A percentile compares a stretch with the other conserved stretches of the same genome.
These are phyloP conservation scores for Thaumatotibia leucotreta DNA, from an alignment of 1,140 invertebrate species.

Conservation along the genomic window DNA sequence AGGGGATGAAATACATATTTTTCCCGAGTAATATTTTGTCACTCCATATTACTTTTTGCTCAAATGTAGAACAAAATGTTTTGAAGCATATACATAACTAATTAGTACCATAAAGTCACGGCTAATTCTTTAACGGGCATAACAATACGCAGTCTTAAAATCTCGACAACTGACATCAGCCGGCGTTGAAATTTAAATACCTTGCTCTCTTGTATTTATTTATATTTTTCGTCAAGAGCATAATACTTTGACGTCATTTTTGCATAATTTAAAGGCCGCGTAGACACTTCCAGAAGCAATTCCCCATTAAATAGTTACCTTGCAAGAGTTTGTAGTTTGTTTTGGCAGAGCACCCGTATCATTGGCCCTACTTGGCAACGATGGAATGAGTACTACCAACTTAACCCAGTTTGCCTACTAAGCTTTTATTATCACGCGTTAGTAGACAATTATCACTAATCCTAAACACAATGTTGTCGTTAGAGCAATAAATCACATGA, in stretches of 20 bases:
- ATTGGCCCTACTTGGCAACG: constrained; percentile 7
- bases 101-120: background rate
- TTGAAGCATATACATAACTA: background rate
- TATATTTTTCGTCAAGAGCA: constrained; percentile 9
- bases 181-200: background rate
- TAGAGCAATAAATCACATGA: background rate
- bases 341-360: background rate
- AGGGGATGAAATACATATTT: background rate
- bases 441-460: constrained; percentile 3
- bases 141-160: background rate
- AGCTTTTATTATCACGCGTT: constrained; percentile 5
- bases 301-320: constrained; percentile 9
- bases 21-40: background rate
- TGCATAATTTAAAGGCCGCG: constrained; percentile 7
- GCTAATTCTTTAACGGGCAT: background rate
- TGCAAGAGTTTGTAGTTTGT: constrained; percentile 7
- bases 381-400: background rate
- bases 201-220: constrained; percentile 6
- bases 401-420: constrained; percentile 6
- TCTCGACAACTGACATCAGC: constrained; percentile 1
- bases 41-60: background rate
- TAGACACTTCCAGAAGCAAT: constrained; percentile 7
- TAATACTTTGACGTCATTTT: constrained; percentile 6
- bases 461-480: background rate
- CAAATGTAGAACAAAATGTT: background rate